These are phyloP conservation scores for Hippopotamyrus pictus DNA, from an alignment of 2,797 vertebrate genomes.

Conservation along the genomic window DNA sequence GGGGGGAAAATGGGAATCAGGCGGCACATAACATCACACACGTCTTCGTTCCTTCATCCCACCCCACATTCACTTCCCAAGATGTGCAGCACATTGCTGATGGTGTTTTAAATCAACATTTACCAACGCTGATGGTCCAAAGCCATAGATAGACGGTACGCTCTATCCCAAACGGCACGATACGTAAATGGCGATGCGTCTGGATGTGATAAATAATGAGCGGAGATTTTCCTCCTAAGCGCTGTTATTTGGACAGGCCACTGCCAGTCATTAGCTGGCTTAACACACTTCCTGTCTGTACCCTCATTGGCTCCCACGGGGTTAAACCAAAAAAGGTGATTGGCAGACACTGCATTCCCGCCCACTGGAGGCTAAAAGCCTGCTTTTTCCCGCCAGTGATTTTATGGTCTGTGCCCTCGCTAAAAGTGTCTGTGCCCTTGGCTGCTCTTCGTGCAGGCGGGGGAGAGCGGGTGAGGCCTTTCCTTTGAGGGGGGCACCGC, in stretches of 20 bases:
- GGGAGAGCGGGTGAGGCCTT: not conserved
- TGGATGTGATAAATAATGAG: not conserved
- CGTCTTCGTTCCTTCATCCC: not conserved
- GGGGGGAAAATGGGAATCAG: not conserved
- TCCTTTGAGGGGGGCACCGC: not conserved
- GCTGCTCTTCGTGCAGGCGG: not conserved
- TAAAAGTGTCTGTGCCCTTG: not conserved
- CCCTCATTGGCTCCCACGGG: not conserved
- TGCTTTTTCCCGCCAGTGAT: not conserved
- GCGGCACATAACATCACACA: not conserved
- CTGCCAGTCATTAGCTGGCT: not conserved
- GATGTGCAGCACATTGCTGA: not conserved
- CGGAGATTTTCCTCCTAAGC: not conserved
- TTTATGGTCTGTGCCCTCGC: not conserved
- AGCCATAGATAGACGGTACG: not conserved
- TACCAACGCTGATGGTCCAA: not conserved
- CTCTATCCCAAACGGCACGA: not conserved
- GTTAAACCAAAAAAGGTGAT: not conserved
- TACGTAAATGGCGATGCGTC: not conserved
- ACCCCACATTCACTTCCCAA: not conserved
- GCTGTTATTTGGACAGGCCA: not conserved
- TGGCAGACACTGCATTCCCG: not conserved
- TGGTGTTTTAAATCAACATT: not conserved
- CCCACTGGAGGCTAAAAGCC: not conserved
- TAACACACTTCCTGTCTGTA: not conserved